Conservation (phyloP, 2,888 invertebrate genomes). For the Balanococcus diminutus region DNA sequence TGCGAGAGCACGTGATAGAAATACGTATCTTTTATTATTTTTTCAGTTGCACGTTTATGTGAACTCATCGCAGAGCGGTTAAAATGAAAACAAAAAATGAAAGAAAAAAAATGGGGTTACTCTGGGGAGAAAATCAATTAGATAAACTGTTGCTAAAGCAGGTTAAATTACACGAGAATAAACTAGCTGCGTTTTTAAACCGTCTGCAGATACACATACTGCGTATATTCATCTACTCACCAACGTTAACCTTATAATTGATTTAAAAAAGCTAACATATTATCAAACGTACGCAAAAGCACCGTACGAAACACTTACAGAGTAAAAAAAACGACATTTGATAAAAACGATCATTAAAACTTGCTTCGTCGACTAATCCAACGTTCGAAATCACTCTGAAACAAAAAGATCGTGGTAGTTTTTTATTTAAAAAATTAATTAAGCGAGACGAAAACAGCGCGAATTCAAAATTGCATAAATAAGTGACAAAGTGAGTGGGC, state of each 20-base stretch:
- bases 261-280: background rate
- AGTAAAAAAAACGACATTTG: constrained; percentile 50
- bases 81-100: too few relatives aligned
- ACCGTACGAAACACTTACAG: constrained; percentile 27
- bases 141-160: background rate
- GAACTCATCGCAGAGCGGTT: background rate
- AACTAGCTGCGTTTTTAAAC: too few relatives aligned
- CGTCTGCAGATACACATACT: background rate
- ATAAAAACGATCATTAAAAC: constrained; percentile 44
- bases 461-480: constrained; percentile 28
- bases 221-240: background rate
- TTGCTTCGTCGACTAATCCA: constrained; percentile 21
- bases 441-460: background rate
- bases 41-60: background rate
- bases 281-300: background rate
- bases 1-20: background rate
- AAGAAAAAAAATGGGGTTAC: background rate
- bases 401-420: background rate
- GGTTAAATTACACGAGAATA: constrained; percentile 1
- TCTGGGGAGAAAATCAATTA: constrained; percentile 15
- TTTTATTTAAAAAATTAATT: constrained; percentile 2
- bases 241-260: background rate
- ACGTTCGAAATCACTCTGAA: constrained; percentile 13
- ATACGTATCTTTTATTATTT: background rate
- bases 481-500: constrained; percentile 29